Evolutionary conservation across 1,140 invertebrate genomes (phyloP), one percentile per base, ranked within the genome.

Genomic region (Stenopsyche tienmushanensis): DNA sequence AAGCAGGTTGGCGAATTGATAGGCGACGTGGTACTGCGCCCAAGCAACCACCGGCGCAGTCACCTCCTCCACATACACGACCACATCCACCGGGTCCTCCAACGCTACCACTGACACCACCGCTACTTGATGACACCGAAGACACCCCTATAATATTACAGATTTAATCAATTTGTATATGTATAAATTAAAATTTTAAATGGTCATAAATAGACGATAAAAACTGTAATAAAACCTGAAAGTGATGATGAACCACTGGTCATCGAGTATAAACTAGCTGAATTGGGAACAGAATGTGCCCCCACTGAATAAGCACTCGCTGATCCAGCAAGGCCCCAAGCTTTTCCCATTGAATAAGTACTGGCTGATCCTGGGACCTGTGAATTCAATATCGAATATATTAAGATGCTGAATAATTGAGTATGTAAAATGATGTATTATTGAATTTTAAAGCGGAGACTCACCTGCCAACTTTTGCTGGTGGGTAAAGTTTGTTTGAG

Each of bases 261-360:
- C 72, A 88, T 85, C 60, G 85, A 87, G 74, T 88, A 88, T 17
- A 88, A 77, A 59, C 85, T 86, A 45, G 85, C 85, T 29, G 86
- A 88, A 52, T 86, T 84, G 8, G 85, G 84, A 47, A 87, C 86
- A 13, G 88, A 85, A 29, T 86, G 85, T 58, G 90, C 92, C 63
- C 89, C 88, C 80, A 93, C 90, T 7, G 91, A 93, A 73, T 93
- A 93, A 34, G 90, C 86, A 41, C 90, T 93, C 29, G 89, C 89
- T n/a, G 91, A 93, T 66, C 89, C 88, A 53, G 90, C 88, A 54
- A 91, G 85, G 24, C 81, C 85, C 83, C 86, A 87, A 24, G 81
- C 68, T 44, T 76, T 70, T 24, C 77, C 76, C 78, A 83, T 82
- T 66, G 80, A 82, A 72, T 83, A 83, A 63, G 80, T 81, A 7